phyloP scores from a whole-genome alignment of 2,888 invertebrate genomes.

The Philaethria dido region DNA sequence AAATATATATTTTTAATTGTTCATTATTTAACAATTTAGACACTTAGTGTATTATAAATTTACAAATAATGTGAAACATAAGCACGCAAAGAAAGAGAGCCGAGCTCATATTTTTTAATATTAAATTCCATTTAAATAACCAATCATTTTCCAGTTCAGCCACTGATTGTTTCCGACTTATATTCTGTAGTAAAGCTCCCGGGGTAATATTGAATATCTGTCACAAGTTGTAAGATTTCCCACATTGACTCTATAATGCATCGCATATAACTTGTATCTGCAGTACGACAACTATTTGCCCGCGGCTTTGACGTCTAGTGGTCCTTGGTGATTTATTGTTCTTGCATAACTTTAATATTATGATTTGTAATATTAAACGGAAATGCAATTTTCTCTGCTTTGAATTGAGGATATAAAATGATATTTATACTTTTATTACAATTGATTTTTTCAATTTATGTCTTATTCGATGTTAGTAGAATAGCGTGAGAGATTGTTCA shows the following conservation, averaged over 20 bases:
- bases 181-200: neutral
- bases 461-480: neutral
- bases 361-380: conserved; percentile 11
- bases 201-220: conserved; percentile 34
- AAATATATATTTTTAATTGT: too few relatives aligned
- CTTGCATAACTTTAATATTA: conserved; percentile 14
- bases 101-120: neutral
- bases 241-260: conserved; percentile 29
- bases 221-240: conserved; percentile 27
- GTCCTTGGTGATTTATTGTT: conserved; percentile 12
- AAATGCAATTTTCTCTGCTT: conserved; percentile 4
- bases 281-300: conserved; percentile 18
- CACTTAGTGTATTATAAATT: too few relatives aligned
- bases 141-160: neutral
- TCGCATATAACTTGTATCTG: conserved; percentile 23
- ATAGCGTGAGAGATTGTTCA: neutral
- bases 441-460: neutral
- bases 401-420: neutral
- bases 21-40: too few relatives aligned
- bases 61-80: too few relatives aligned
- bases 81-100: neutral
- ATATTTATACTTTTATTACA: neutral
- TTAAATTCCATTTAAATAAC: neutral
- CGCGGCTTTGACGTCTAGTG: conserved; percentile 2
- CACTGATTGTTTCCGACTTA: neutral